Evolutionary conservation across 2,113 vertebrate genomes (phyloP), one percentile per base, ranked within the genome.

Genomic region (Lathamus discolor): DNA sequence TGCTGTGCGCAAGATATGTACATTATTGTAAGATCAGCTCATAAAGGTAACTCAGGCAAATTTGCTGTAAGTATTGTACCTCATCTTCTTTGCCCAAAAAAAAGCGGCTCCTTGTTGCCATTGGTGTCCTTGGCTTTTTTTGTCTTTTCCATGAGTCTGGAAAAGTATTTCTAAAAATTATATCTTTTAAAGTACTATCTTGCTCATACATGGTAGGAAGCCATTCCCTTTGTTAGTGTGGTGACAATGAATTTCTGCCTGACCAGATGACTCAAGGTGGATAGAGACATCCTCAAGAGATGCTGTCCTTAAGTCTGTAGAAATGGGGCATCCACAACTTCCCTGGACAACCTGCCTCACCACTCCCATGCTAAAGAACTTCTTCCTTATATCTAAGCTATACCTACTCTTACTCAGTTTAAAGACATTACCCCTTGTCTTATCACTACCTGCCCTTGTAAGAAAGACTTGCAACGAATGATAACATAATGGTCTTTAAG

Each of bases 401-500:
- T 22, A 24, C 22, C 33, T n/a, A 23, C 57, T 59, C 13, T 59
- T 15, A 59, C 10, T n/a, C 19, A 57, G 19, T n/a, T n/a, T 59
- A n/a, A 59, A n/a, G 55, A n/a, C 55, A 57, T n/a, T n/a, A n/a
- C 13, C 55, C 12, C 33, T n/a, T 57, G 55, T 57, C 31, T n/a
- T 23, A 59, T n/a, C 55, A 23, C 33, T n/a, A 59, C 55, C 55
- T n/a, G 33, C 19, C 12, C 31, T n/a, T n/a, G 31, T 23, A 59
- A n/a, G 33, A 59, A 59, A n/a, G 57, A 61, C 14, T 77, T 80
- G 11, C 20, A 46, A 29, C 1, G 74, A 62, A 9, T 11, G 22
- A 27, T 46, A 83, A 18, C 16, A 28, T 52, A 52, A 72, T 39
- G 0, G 0, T 68, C 13, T 33, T 29, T 15, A 69, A 37, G 5